Percentiles rank a stretch among this genome's conserved stretches.
Conservation (phyloP, 2,797 vertebrate genomes). For the Hylomyscus alleni region DNA sequence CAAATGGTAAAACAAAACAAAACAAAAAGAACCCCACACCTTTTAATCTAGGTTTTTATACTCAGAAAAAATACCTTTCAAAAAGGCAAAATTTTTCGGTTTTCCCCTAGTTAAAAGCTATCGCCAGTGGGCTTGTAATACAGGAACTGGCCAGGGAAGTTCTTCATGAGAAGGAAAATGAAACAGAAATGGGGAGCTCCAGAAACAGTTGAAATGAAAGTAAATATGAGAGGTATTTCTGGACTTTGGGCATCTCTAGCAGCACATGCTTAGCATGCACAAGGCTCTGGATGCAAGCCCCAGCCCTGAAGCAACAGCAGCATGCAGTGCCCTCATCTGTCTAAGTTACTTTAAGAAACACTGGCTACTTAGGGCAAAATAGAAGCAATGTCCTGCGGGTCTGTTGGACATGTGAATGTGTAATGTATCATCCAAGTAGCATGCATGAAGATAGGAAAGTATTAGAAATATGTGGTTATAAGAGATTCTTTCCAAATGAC, state of each 20-base stretch:
- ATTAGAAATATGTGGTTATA: neutral
- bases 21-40: neutral
- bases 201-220: conserved; percentile 24
- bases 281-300: neutral
- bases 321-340: neutral
- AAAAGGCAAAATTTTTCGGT: neutral
- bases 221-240: neutral
- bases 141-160: neutral
- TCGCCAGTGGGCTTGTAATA: neutral
- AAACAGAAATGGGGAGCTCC: neutral
- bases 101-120: conserved; percentile 28
- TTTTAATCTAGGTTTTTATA: conserved; percentile 12
- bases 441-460: conserved; percentile 19
- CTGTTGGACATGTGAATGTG: neutral
- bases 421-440: conserved; percentile 18
- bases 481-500: neutral
- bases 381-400: neutral
- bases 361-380: conserved; percentile 17
- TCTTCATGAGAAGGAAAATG: conserved; percentile 18
- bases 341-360: conserved; percentile 33
- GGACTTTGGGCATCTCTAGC: neutral
- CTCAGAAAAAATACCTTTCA: neutral
- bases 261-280: too few species aligned
- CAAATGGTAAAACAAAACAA: neutral
- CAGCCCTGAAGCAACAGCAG: neutral